Evolutionary conservation across 1,140 invertebrate species (phyloP), one percentile per base, ranked within the genome.

Genomic region (Aphelinus atriplicis): DNA sequence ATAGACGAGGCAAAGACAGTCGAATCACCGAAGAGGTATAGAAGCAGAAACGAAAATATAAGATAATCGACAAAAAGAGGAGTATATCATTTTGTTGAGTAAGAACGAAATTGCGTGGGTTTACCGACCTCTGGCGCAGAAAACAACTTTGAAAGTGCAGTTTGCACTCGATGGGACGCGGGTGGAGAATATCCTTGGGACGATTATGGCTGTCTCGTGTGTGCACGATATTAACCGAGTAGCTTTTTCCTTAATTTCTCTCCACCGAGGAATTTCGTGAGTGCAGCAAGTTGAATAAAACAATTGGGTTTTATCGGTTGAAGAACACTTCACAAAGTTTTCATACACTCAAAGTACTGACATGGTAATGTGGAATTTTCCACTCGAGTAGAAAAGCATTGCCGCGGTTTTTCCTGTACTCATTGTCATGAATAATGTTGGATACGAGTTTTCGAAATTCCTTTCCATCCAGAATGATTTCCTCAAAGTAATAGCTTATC

Each of bases 51-150:
- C 62, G 78, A 82, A 61, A 69, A 70, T 57, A 77, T 63, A 53
- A 78, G 56, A 75, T 77, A 74, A 48, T 46, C 62, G 7, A 46
- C 10, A 43, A 48, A 2, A 55, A 50, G 47, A 47, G 43, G 76
- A 64, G 78, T 76, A 76, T 81, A 81, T 81, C 81, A 80, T 79
- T 78, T 74, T 66, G 76, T 82, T 81, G 80, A 78, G 78, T 80
- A 71, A 81, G 78, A 80, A 81, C 80, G 77, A 78, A 71, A 82
- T 78, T 76, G 43, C 73, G 45, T 79, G 80, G 77, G 79, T 81
- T 83, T 82, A 79, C 75, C 81, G 80, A 82, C 80, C 81, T 77
- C 61, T 26, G 3, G 57, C 55, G n/a, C 45, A 47, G 4, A 47
- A 46, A 47, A 3, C 64, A 53, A 67, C 43, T 67, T 53, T 9